phyloP scores from a whole-genome alignment of 2,113 vertebrate genomes.

The Ailurus styani region DNA sequence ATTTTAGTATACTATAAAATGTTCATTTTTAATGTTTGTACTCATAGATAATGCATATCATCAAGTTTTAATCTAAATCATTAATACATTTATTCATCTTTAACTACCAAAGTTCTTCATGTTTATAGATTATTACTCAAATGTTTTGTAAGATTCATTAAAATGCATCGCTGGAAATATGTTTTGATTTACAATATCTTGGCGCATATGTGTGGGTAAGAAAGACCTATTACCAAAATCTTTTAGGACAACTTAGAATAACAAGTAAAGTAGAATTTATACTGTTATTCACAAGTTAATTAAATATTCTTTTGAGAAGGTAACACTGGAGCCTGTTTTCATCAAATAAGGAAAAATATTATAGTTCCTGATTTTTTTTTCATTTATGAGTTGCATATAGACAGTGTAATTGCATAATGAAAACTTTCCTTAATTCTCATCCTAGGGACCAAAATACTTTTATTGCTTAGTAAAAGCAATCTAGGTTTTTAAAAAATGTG shows the following conservation, averaged over 20 bases:
- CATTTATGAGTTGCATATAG: conserved; percentile 37
- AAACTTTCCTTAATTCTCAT: conserved; percentile 45
- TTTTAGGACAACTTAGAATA: conserved; percentile 23
- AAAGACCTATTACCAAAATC: conserved; percentile 20
- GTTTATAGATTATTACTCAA: conserved; percentile 3
- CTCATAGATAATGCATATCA: conserved; percentile 32
- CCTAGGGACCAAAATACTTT: not conserved
- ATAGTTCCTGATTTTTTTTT: not conserved
- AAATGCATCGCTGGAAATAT: not conserved
- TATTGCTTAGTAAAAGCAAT: conserved; percentile 23
- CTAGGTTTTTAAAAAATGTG: not conserved
- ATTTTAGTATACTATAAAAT: not conserved
- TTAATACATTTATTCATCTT: conserved; percentile 21
- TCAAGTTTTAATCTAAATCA: conserved; percentile 49
- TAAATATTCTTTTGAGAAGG: conserved; percentile 44
- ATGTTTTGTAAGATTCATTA: conserved; percentile 36
- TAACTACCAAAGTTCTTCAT: conserved; percentile 16
- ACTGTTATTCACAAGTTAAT: conserved; percentile 37
- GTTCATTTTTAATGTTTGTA: conserved; percentile 35
- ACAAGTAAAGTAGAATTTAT: not conserved
- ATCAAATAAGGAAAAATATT: conserved; percentile 35
- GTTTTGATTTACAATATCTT: conserved; percentile 29
- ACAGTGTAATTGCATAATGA: conserved; percentile 29
- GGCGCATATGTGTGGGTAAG: not conserved
- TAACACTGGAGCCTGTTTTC: conserved; percentile 26